Evolutionary conservation across 2,888 invertebrate species (phyloP).

Genomic region (Drosophila paramelanica): DNA sequence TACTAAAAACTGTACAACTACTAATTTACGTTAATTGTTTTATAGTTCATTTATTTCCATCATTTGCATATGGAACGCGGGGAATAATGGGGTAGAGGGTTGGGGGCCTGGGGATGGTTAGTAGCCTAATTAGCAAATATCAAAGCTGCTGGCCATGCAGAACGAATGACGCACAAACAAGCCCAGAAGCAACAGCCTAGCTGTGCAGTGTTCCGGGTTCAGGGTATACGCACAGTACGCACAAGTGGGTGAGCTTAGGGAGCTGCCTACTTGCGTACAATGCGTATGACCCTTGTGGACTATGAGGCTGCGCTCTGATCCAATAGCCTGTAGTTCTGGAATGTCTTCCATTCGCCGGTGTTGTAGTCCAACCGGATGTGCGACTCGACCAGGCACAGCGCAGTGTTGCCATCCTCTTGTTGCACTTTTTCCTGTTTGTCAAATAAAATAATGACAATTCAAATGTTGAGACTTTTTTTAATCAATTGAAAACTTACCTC

Average conservation of each 20-base stretch:
- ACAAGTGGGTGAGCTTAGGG: slow-evolving; percentile 3
- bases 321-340: slow-evolving; percentile 94
- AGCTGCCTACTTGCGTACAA: slow-evolving; percentile 59
- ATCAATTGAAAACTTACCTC: slow-evolving; percentile 84
- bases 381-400: slow-evolving; percentile 89
- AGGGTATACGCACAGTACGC: slow-evolving; percentile 51
- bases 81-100: slow-evolving; percentile 11
- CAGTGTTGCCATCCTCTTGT: slow-evolving; percentile 93
- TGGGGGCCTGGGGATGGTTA: slow-evolving; percentile 10
- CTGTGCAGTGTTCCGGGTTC: neutral
- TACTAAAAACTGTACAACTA: slow-evolving; percentile 75
- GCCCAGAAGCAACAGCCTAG: slow-evolving; percentile 14
- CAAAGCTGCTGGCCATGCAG: slow-evolving; percentile 40
- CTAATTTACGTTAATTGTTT: slow-evolving; percentile 76
- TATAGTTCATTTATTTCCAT: slow-evolving; percentile 63
- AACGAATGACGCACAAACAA: slow-evolving; percentile 38
- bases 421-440: slow-evolving; percentile 90
- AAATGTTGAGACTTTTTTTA: neutral
- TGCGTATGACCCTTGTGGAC: slow-evolving; percentile 76
- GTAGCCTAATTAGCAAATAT: slow-evolving; percentile 64
- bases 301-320: slow-evolving; percentile 85
- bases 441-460: neutral
- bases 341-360: slow-evolving; percentile 98
- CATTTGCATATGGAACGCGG: slow-evolving; percentile 38
- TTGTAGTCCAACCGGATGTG: slow-evolving; percentile 99